These are phyloP conservation scores for Sylvietta virens DNA, from an alignment of 2,113 vertebrate genomes.

Conservation along the genomic window DNA sequence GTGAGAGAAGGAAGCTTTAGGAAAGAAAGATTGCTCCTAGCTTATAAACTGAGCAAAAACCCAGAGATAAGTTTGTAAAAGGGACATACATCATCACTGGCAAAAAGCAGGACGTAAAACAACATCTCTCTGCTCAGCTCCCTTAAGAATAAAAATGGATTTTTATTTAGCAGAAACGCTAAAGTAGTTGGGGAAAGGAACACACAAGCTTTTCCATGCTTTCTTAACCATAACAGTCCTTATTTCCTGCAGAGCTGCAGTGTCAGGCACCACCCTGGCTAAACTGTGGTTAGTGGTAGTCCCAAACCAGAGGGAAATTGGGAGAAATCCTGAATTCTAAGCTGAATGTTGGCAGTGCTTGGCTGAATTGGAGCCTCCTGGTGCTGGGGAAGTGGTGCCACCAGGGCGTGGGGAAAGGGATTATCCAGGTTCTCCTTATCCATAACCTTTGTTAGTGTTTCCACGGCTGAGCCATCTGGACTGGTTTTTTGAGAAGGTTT, in stretches of 20 bases:
- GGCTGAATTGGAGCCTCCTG: neutral
- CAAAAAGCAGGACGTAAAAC: constrained; percentile 71
- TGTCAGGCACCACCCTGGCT: neutral
- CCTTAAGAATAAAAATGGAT: constrained; percentile 78
- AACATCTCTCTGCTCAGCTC: constrained; percentile 71
- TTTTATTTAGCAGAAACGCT: constrained; percentile 77
- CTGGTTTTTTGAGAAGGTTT: neutral
- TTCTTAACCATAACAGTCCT: constrained; percentile 37
- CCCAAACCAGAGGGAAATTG: neutral
- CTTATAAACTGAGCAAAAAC: constrained; percentile 99
- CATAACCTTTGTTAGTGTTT: neutral
- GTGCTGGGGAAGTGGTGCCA: neutral
- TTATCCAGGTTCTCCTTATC: neutral
- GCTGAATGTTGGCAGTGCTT: neutral
- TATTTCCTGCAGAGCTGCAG: neutral
- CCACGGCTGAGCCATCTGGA: neutral
- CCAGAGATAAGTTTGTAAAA: constrained; percentile 90
- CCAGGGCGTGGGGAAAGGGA: accelerated
- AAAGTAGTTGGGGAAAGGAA: constrained; percentile 51
- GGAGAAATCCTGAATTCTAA: neutral
- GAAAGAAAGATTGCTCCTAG: constrained; percentile 95
- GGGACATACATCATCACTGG: constrained; percentile 76
- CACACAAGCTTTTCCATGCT: constrained; percentile 23
- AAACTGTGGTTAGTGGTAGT: neutral
- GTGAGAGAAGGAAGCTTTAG: constrained; percentile 94